Conservation (phyloP, 2,797 vertebrate species). For the Coregonus sp. region DNA sequence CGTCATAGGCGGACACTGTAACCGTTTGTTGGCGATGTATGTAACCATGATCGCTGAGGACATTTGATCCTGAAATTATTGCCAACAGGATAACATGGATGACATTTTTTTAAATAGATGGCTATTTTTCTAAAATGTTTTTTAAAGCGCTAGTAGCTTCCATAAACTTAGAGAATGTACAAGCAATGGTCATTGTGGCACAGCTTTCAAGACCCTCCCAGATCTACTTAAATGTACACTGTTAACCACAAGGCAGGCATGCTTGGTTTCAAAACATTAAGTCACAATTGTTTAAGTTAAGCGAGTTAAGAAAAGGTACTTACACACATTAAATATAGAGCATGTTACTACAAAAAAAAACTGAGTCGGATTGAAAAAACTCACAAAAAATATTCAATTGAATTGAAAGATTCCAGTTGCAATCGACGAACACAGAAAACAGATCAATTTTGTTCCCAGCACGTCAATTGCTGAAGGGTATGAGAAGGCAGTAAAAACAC, state of each 20-base stretch:
- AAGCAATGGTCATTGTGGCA: slow-evolving; percentile 63
- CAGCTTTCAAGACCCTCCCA: slow-evolving; percentile 49
- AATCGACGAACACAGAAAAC: slow-evolving; percentile 48
- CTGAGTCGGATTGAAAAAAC: background rate
- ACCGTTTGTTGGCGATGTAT: slow-evolving; percentile 58
- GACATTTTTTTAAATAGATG: slow-evolving; percentile 48
- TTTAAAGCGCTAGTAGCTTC: slow-evolving; percentile 58
- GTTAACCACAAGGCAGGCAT: slow-evolving; percentile 72
- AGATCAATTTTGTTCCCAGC: background rate
- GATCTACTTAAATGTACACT: slow-evolving; percentile 57
- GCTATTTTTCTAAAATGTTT: slow-evolving; percentile 44
- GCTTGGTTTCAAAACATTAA: slow-evolving; percentile 72
- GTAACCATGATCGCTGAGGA: slow-evolving; percentile 61
- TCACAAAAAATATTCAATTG: slow-evolving; percentile 22
- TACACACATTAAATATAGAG: slow-evolving; percentile 77
- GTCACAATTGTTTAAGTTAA: slow-evolving; percentile 72
- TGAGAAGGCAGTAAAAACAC: slow-evolving; percentile 29
- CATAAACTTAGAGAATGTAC: slow-evolving; percentile 67
- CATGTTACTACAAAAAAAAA: slow-evolving; percentile 63
- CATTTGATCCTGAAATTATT: slow-evolving; percentile 71
- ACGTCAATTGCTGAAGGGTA: slow-evolving; percentile 35
- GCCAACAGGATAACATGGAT: slow-evolving; percentile 59
- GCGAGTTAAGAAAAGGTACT: slow-evolving; percentile 71
- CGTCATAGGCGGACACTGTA: slow-evolving; percentile 50
- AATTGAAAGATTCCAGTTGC: slow-evolving; percentile 62